Evolutionary conservation across 2,113 vertebrate genomes (phyloP).

Genomic region (Bombycilla garrulus): DNA sequence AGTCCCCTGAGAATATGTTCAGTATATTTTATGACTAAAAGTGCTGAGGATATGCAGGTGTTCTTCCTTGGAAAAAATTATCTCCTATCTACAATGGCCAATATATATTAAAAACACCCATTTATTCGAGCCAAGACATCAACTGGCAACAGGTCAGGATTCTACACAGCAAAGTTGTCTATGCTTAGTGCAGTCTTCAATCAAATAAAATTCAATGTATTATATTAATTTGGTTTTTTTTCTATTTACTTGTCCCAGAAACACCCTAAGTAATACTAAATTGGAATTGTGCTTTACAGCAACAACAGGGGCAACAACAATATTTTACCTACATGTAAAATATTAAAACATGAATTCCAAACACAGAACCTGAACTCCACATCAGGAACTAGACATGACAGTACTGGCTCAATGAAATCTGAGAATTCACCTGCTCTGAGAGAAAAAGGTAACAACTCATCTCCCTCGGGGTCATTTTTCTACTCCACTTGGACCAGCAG

Average conservation of each 20-base stretch:
- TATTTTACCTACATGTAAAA: not conserved
- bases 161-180: not conserved
- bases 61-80: not conserved
- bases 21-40: not conserved
- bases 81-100: not conserved
- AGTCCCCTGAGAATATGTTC: not conserved
- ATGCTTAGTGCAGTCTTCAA: not conserved
- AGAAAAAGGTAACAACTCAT: not conserved
- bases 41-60: not conserved
- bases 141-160: not conserved
- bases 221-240: not conserved
- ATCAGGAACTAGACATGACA: not conserved
- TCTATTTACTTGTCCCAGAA: not conserved
- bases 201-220: not conserved
- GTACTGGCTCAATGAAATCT: not conserved
- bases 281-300: not conserved
- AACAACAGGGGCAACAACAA: not conserved
- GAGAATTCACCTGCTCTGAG: not conserved
- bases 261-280: not conserved
- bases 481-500: not conserved
- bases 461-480: not conserved
- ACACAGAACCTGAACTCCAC: not conserved
- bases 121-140: not conserved
- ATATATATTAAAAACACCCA: not conserved
- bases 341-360: not conserved